These are phyloP conservation scores for Nomada fucata DNA, from an alignment of 2,888 invertebrate genomes.

Conservation along the genomic window DNA sequence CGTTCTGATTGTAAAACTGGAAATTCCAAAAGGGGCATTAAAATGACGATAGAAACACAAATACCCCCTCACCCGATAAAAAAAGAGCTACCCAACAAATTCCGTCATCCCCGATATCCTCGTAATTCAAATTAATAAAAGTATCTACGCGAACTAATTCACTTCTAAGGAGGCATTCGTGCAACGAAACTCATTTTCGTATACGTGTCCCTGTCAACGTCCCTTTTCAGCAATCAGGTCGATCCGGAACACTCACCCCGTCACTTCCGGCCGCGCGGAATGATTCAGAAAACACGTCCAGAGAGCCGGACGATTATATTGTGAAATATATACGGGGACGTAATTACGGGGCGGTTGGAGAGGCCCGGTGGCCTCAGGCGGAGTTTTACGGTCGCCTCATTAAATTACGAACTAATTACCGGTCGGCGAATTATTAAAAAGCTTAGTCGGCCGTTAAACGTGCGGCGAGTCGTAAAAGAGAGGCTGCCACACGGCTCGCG, in stretches of 20 bases:
- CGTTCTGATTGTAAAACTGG: too few species aligned
- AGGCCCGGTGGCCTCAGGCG: slow-evolving; percentile 62
- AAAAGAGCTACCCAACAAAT: too few species aligned
- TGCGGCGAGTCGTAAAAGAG: slow-evolving; percentile 76
- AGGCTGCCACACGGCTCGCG: slow-evolving; percentile 10
- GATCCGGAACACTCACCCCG: neutral
- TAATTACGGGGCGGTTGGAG: slow-evolving; percentile 78
- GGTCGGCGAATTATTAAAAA: slow-evolving; percentile 82
- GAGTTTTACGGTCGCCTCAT: slow-evolving; percentile 79
- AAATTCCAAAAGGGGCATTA: too few species aligned
- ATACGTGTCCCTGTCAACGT: neutral
- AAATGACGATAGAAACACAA: too few species aligned
- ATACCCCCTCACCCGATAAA: too few species aligned
- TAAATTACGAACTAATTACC: slow-evolving; percentile 84
- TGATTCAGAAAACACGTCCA: slow-evolving; percentile 60
- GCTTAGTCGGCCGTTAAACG: slow-evolving; percentile 81
- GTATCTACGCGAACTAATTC: too few species aligned
- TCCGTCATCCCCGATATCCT: too few species aligned
- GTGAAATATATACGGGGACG: slow-evolving; percentile 79
- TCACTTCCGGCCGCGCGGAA: slow-evolving; percentile 40
- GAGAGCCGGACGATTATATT: slow-evolving; percentile 76
- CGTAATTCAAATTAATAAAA: too few species aligned
- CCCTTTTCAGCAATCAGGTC: neutral
- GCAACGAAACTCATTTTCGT: neutral
- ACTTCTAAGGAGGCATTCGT: neutral